Evolutionary conservation across 2,113 vertebrate genomes (phyloP).

Genomic region (Microcebus ravelobensis): DNA sequence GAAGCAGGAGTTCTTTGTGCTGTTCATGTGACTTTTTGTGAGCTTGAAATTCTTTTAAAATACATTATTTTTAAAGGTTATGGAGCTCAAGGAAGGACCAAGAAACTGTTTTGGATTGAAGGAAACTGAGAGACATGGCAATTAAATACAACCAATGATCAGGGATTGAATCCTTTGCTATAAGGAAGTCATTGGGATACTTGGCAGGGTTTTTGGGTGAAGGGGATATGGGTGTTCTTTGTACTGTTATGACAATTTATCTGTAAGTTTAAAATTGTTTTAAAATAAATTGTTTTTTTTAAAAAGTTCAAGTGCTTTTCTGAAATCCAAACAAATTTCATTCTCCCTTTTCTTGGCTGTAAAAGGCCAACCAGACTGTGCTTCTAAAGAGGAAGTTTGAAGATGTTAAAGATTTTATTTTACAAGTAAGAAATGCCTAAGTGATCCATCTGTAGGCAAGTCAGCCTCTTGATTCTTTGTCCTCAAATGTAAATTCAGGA

Average conservation of each 20-base stretch:
- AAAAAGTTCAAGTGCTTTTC: neutral
- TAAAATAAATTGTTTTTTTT: neutral
- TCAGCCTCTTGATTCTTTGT: neutral
- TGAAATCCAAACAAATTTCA: neutral
- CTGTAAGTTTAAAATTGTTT: neutral
- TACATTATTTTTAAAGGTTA: neutral
- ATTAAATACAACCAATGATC: neutral
- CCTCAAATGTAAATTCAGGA: neutral
- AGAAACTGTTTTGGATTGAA: neutral
- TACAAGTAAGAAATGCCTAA: neutral
- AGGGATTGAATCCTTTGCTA: neutral
- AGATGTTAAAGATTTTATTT: neutral
- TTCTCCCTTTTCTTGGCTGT: slow-evolving; percentile 9
- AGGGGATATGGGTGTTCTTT: neutral
- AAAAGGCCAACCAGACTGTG: neutral
- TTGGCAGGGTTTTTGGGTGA: neutral
- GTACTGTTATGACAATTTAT: neutral
- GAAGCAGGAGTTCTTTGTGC: neutral
- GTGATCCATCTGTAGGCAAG: neutral
- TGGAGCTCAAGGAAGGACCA: neutral
- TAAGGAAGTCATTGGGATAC: neutral
- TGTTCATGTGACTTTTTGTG: neutral
- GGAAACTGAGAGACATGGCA: neutral
- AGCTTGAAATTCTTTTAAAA: slow-evolving; percentile 9
- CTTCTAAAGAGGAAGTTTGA: neutral